Evolutionary conservation across 1,140 invertebrate genomes (phyloP), one percentile per base, ranked within the genome.

Genomic region (Anastatus disparis): DNA sequence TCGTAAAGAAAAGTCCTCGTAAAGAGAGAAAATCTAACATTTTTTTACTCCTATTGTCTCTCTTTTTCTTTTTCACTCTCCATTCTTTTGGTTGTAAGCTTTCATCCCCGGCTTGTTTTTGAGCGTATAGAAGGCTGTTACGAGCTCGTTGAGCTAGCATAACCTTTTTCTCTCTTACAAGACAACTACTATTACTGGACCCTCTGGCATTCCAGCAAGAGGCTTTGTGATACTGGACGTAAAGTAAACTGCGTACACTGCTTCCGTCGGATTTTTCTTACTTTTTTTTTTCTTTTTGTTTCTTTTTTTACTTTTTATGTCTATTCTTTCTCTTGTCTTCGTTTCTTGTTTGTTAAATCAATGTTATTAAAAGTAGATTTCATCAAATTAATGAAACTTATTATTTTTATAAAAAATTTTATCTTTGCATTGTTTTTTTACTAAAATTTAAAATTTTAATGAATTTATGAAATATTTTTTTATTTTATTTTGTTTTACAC

Each of bases 1-100:
- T 68, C 70, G 67, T 72, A 72, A 75, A 75, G 68, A 65, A n/a
- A 68, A 56, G 56, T 53, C 26, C 59, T 70, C 68, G 68, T 70
- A 70, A 70, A 70, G 46, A 35, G 31, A 35, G 31, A 35, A 10
- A 4, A 10, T 38, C 56, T 29, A 38, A 31, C 48, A 44, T 71
- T 66, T 70, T 67, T n/a, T n/a, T n/a, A n/a, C n/a, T 71, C 38
- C 53, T n/a, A 29, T 48, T 29, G 31, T n/a, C n/a, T n/a, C n/a
- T n/a, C n/a, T n/a, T n/a, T n/a, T n/a, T n/a, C n/a, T n/a, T n/a
- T n/a, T n/a, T n/a, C n/a, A n/a, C n/a, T n/a, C n/a, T n/a, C 29
- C 53, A 15, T 13, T n/a, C 63, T n/a, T 44, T 4, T 10, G 3
- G 42, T 15, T 7, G 42, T n/a, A n/a, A n/a, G 7, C 59, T 65